Evolutionary conservation across 2,113 vertebrate genomes (phyloP).

Genomic region (Poicephalus meyeri): DNA sequence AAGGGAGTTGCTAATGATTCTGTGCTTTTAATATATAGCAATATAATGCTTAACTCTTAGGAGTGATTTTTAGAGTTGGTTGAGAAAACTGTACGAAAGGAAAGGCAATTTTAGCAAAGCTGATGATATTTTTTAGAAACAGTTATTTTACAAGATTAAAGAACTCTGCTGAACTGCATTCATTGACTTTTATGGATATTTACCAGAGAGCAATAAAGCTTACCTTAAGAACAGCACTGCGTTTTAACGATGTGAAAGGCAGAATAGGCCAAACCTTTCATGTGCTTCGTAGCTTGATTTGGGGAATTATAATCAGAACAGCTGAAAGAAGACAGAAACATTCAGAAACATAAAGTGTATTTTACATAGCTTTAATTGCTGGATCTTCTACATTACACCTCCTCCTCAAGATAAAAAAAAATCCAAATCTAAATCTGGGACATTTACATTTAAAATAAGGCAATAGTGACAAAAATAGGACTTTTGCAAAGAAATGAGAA

Average conservation of each 20-base stretch:
- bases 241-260: not conserved
- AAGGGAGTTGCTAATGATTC: not conserved
- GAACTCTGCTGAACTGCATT: not conserved
- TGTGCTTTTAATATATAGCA: not conserved
- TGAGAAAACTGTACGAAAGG: not conserved
- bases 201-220: not conserved
- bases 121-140: not conserved
- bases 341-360: not conserved
- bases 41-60: not conserved
- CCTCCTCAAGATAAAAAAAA: not conserved
- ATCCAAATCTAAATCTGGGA: not conserved
- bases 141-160: not conserved
- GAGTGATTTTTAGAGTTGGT: not conserved
- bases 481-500: not conserved
- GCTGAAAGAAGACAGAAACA: not conserved
- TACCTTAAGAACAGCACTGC: not conserved
- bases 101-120: not conserved
- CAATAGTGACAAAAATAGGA: not conserved
- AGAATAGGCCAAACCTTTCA: not conserved
- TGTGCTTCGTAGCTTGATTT: not conserved
- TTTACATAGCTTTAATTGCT: not conserved
- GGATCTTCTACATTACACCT: not conserved
- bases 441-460: not conserved
- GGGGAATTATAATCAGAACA: not conserved
- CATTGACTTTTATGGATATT: slow-evolving; percentile 1